Evolutionary conservation across 2,888 invertebrate genomes (phyloP), one percentile per base, ranked within the genome.

Genomic region (Pristionchus entomophagus): DNA sequence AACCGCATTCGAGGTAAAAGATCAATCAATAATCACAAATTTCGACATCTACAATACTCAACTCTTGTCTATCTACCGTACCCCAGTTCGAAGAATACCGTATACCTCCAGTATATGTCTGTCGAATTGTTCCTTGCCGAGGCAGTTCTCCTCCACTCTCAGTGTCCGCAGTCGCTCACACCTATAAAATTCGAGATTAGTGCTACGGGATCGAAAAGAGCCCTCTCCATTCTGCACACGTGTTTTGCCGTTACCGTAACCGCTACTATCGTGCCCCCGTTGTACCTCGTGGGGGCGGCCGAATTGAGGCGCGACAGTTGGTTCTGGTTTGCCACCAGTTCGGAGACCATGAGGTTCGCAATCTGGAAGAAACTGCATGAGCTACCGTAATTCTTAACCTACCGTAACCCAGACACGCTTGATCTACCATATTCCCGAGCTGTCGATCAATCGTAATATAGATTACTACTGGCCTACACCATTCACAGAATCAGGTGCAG

Each of bases 261-360:
- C n/a, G n/a, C n/a, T n/a, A n/a, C n/a, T n/a, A n/a, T n/a, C n/a
- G n/a, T n/a, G n/a, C n/a, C n/a, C n/a, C n/a, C n/a, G n/a, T n/a
- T n/a, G n/a, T 22, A 22, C 69, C 22, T 38, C 35, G 45, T 17
- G 3, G 73, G 84, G 73, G 73, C 73, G 51, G 35, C 35, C 17
- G 87, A 84, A 81, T 92, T 88, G 69, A 91, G 69, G 5, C 85
- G 22, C n/a, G 62, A 82, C 32, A 98, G 96, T 94, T 97, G 97
- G 95, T 99, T 99, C 94, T 97, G 97, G 95, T 98, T 98, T 87
- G 98, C 94, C 94, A 97, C 98, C 86, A 99, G 94, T 94, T 99
- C 99, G 29, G 96, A 96, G 17, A 96, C 96, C 94, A 96, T 95
- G 14, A 98, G 95, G 6, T 95, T 95, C 14, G 95, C 95, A 88